phyloP scores from a whole-genome alignment of 2,888 invertebrate genomes.

The Callosobruchus maculatus region DNA sequence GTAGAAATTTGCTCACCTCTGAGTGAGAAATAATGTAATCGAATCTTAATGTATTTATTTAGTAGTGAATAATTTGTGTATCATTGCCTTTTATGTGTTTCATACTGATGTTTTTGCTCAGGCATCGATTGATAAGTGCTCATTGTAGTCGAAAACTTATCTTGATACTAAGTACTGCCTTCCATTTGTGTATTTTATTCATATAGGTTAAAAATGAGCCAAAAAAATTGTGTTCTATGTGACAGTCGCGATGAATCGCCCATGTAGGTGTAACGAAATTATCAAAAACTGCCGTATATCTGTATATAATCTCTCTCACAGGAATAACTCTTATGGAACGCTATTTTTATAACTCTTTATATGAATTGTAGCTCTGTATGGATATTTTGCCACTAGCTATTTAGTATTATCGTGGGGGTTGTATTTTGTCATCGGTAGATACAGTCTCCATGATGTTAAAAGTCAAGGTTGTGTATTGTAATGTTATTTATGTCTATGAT shows the following conservation, averaged over 20 bases:
- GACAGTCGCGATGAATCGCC: neutral
- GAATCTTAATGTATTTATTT: neutral
- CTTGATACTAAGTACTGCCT: no score
- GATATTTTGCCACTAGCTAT: neutral
- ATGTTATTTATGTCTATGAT: no score
- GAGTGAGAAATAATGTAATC: neutral
- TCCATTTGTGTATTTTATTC: neutral
- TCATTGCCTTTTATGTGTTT: no score
- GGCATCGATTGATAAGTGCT: no score
- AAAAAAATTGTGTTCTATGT: neutral
- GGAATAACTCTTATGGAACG: neutral
- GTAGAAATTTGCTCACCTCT: neutral
- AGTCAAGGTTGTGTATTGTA: no score
- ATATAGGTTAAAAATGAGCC: neutral
- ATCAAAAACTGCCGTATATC: neutral
- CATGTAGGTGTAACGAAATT: neutral
- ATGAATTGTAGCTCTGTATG: neutral
- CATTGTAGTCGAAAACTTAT: no score
- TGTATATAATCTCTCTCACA: neutral
- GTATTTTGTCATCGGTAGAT: no score
- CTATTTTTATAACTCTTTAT: neutral
- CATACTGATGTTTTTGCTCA: no score
- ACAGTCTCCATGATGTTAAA: no score
- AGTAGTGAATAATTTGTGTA: no score
- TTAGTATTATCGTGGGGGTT: no score